Conservation (phyloP, 2,888 invertebrate genomes). For the Isotomurus palustris region DNA sequence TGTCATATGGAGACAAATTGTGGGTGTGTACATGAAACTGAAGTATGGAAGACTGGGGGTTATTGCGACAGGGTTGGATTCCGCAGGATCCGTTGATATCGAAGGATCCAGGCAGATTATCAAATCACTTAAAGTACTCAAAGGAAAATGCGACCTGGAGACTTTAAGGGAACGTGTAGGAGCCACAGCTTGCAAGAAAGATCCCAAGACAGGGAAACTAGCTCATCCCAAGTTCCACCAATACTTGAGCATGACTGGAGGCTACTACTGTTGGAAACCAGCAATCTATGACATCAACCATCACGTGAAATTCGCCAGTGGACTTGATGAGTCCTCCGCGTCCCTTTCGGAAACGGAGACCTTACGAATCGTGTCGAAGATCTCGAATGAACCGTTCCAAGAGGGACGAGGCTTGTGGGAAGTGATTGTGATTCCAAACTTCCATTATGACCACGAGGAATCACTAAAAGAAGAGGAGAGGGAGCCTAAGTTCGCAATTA, state of each 20-base stretch:
- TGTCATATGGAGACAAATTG: slow-evolving; percentile 28
- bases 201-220: slow-evolving; percentile 17
- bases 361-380: slow-evolving; percentile 26
- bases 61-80: slow-evolving; percentile 32
- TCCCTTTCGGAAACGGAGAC: slow-evolving; percentile 31
- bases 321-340: slow-evolving; percentile 23
- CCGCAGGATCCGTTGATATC: slow-evolving; percentile 36
- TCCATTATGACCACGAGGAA: slow-evolving; percentile 33
- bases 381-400: slow-evolving; percentile 30
- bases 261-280: slow-evolving; percentile 41
- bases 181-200: slow-evolving; percentile 27
- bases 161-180: slow-evolving; percentile 27
- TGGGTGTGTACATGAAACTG: slow-evolving; percentile 27
- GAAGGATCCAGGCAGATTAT: slow-evolving; percentile 34
- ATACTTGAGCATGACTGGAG: slow-evolving; percentile 26
- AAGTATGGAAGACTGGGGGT: slow-evolving; percentile 29
- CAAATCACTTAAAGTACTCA: slow-evolving; percentile 36
- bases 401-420: slow-evolving; percentile 35
- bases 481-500: slow-evolving; percentile 30
- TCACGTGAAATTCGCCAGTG: slow-evolving; percentile 34
- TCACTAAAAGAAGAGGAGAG: background rate
- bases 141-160: slow-evolving; percentile 27
- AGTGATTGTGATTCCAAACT: slow-evolving; percentile 39
- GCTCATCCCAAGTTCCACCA: slow-evolving; percentile 39
- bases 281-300: slow-evolving; percentile 38